phyloP scores from a whole-genome alignment of 1,140 invertebrate genomes.

The Aphidius ervi region DNA sequence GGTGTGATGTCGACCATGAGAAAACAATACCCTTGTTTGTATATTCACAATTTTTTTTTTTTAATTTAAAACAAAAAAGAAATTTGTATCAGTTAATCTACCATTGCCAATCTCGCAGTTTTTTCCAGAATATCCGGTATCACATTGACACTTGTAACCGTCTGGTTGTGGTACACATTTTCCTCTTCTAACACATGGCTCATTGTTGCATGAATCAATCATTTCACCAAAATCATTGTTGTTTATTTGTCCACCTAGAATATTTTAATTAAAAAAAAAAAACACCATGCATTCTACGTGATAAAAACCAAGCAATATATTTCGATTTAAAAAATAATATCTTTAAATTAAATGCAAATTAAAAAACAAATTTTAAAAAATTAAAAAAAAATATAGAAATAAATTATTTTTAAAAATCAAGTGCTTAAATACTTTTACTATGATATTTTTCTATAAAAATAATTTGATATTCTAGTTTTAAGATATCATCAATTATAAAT shows the following conservation, averaged over 20 bases:
- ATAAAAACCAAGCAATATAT: slow-evolving; percentile 6
- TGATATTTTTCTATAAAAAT: too few relatives aligned
- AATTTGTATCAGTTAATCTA: slow-evolving; percentile 37
- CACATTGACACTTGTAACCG: slow-evolving; percentile 75
- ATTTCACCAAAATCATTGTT: slow-evolving; percentile 37
- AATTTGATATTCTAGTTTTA: too few relatives aligned
- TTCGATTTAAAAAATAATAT: too few relatives aligned
- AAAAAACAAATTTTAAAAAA: too few relatives aligned
- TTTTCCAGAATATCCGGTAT: slow-evolving; percentile 73
- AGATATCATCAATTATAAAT: too few relatives aligned
- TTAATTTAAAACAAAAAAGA: slow-evolving; percentile 9
- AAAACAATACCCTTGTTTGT: neutral
- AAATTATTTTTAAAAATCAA: neutral
- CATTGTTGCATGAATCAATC: slow-evolving; percentile 67
- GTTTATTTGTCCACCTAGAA: slow-evolving; percentile 45
- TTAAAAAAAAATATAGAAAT: too few relatives aligned
- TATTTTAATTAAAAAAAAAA: slow-evolving; percentile 25
- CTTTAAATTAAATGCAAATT: too few relatives aligned
- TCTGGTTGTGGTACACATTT: slow-evolving; percentile 70
- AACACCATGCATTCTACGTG: slow-evolving; percentile 34
- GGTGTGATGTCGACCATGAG: slow-evolving; percentile 8
- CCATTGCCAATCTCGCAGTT: slow-evolving; percentile 77
- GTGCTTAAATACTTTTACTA: neutral
- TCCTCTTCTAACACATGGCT: slow-evolving; percentile 78
- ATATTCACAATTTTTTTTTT: slow-evolving; percentile 9